Evolutionary conservation across 2,113 vertebrate species (phyloP), one percentile per base, ranked within the genome.

Genomic region (Gavialis gangeticus): DNA sequence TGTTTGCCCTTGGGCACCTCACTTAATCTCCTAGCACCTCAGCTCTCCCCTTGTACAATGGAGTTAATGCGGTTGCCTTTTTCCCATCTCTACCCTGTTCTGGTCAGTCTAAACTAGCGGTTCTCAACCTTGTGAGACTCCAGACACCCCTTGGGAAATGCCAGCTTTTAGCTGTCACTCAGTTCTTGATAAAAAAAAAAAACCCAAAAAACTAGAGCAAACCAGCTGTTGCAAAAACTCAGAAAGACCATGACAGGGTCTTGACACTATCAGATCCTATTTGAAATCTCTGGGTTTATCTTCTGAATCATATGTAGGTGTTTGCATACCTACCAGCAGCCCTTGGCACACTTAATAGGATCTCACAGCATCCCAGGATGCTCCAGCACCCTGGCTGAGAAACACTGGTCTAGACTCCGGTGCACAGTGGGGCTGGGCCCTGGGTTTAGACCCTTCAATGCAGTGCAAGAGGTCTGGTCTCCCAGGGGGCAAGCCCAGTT

Each of bases 391-490:
- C 34, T 34, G 34, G 34, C 34, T 34, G 34, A 34, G 34, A 34
- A 34, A 34, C 34, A 34, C 34, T 34, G 34, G 34, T 34, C 34
- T 34, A 5, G 34, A 34, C 34, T 34, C 34, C 34, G 34, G 34
- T 34, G 34, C 34, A 22, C 21, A 46, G 21, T 37, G 30, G 4
- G 4, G 34, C 21, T 6, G 19, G 22, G 69, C 13, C 69, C 69
- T 14, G 6, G 81, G 17, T 60, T 82, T 11, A 4, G 15, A 1
- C 4, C 80, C 59, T 30, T 63, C 28, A 14, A 10, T 75, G 67
- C 76, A 6, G 24, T 1, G 0, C 12, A 57, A 8, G 46, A 5
- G 76, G 34, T 37, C 24, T 1, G 0, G 27, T 57, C 1, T 2
- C 4, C 46, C 58, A 64, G 4, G 30, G 5, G 9, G 30, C 21